Base-by-base conservation (phyloP, 2,888 invertebrate genomes). In the Lamproptera curius region DNA sequence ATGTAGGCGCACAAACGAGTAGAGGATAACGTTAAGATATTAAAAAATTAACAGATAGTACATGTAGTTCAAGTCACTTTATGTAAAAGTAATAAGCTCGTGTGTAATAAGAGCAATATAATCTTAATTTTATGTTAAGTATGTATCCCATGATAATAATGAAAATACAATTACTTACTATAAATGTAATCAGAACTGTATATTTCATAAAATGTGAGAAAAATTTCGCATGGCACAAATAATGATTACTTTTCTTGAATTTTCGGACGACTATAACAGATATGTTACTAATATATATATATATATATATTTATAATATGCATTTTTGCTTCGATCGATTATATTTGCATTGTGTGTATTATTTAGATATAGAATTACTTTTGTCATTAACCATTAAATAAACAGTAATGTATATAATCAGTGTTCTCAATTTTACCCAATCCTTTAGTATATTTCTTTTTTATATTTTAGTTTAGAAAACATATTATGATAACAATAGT, bases 361-460 rank as follows among this genome's bases (percentile, higher is more conserved):
- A 41, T 55, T 59, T 52, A 50, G 38, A 33, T 28, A 48, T 56
- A 53, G 40, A 43, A 39, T 54, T 50, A 38, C 53, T 57, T 55
- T 42, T 39, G 17, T 26, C 39, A 51, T 49, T 56, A 46, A 52
- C 53, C 50, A 51, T 59, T 40, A 52, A 56, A 57, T 58, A 59
- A 59, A 58, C 50, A 50, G 56, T 58, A 61, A 52, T 55, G 58
- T 58, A 56, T 34, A 43, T 42, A 48, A 39, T n/a, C 28, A n/a
- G 17, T 16, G 34, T 48, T 50, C 31, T 46, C 14, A 42, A 38
- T 48, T 33, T 8, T 5, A 38, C 6, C 3, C n/a, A 6, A 17
- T 9, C 16, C 5, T 16, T 41, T 16, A 6, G 20, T 4, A 10
- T 38, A 20, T 1, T n/a, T n/a, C n/a, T n/a, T n/a, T n/a, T n/a